These are phyloP conservation scores for Heliopora coerulea DNA, from an alignment of 92 coral and sea anemone genomes.

Conservation along the genomic window DNA sequence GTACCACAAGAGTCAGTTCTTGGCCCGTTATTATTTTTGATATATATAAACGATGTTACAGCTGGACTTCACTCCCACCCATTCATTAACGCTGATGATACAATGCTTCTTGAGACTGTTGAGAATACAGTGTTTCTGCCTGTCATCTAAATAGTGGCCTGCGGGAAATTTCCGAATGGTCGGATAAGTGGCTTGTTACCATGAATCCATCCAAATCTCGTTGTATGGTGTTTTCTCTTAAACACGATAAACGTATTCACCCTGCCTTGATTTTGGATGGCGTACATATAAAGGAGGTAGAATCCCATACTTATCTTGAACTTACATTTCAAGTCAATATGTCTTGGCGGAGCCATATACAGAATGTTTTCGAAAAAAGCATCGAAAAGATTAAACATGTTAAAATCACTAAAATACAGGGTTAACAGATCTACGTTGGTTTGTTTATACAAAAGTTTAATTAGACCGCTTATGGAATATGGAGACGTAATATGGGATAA, in stretches of 20 bases:
- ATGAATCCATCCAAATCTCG: constrained; percentile 32
- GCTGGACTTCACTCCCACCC: constrained; percentile 8
- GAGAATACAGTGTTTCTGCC: constrained; percentile 34
- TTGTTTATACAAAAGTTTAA: constrained; percentile 30
- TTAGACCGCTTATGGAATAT: constrained; percentile 47
- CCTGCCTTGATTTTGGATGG: constrained; percentile 7
- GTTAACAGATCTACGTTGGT: constrained; percentile 33
- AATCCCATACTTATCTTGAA: constrained; percentile 30
- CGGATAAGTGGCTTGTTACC: constrained; percentile 36
- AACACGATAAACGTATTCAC: constrained; percentile 16
- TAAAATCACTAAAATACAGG: constrained; percentile 31
- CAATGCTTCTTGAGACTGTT: constrained; percentile 33
- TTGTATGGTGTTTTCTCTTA: constrained; percentile 34
- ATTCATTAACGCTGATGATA: constrained; percentile 51
- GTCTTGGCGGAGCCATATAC: constrained; percentile 42
- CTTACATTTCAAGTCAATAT: constrained; percentile 21
- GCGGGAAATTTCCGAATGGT: constrained; percentile 25
- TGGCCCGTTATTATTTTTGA: constrained; percentile 37
- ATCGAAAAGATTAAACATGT: constrained; percentile 35
- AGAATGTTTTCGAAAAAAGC: constrained; percentile 35
- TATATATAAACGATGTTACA: constrained; percentile 43
- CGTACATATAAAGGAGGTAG: constrained; percentile 2
- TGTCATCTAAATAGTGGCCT: constrained; percentile 18
- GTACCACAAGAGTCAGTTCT: constrained; percentile 39
- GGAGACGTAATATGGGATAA: constrained; percentile 45